These are phyloP conservation scores for Paragorgia papillata DNA, from an alignment of 92 coral and sea anemone genomes.

Conservation along the genomic window DNA sequence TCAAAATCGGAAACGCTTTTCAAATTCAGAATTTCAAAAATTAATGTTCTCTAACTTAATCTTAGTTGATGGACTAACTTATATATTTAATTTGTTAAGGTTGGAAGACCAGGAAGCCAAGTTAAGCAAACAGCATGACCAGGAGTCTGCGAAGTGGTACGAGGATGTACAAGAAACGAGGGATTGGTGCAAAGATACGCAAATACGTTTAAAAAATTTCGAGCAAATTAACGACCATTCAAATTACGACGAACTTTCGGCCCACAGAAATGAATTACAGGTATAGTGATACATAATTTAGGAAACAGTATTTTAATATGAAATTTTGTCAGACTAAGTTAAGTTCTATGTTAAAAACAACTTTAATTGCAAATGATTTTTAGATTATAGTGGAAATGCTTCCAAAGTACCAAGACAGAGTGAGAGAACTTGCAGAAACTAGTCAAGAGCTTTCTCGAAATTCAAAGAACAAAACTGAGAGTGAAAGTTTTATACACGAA, in stretches of 20 bases:
- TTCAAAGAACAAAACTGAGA: slow-evolving; percentile 22
- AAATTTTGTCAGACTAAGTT: too few species aligned
- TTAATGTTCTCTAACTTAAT: too few species aligned
- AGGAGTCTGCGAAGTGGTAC: slow-evolving; percentile 12
- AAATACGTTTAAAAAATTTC: background rate
- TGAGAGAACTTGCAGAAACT: slow-evolving; percentile 8
- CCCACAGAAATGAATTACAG: slow-evolving; percentile 12
- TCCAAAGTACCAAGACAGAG: slow-evolving; percentile 17
- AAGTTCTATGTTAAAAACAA: too few species aligned
- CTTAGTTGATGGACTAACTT: too few species aligned
- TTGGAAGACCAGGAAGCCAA: slow-evolving; percentile 21
- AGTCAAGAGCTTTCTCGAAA: slow-evolving; percentile 16
- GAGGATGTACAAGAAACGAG: slow-evolving; percentile 27
- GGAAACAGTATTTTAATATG: background rate
- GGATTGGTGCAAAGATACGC: slow-evolving; percentile 13
- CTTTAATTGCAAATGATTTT: too few species aligned
- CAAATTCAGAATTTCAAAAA: too few species aligned
- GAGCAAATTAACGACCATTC: background rate
- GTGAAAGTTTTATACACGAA: slow-evolving; percentile 15
- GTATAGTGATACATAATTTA: background rate
- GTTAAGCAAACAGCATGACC: background rate
- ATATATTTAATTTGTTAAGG: background rate
- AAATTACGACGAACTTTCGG: background rate
- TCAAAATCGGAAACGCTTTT: too few species aligned
- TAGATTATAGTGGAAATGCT: slow-evolving; percentile 34